Evolutionary conservation across 2,797 vertebrate species (phyloP).

Genomic region (Pangasius sanitwongsei): DNA sequence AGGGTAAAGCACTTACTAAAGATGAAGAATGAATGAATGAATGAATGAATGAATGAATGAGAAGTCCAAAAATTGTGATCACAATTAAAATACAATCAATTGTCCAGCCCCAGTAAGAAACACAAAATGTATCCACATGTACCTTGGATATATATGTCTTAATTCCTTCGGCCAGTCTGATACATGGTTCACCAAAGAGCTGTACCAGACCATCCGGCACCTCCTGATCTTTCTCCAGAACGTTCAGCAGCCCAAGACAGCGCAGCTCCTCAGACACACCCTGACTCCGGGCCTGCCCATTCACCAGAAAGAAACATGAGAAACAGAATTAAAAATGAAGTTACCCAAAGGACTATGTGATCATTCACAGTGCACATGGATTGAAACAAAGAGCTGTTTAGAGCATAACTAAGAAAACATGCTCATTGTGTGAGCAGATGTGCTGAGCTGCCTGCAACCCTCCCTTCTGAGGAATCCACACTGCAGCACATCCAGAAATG

Average conservation of each 20-base stretch:
- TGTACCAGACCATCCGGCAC: conserved; percentile 56
- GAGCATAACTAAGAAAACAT: background rate
- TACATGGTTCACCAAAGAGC: conserved; percentile 69
- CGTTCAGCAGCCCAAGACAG: conserved; percentile 69
- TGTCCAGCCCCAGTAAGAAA: background rate
- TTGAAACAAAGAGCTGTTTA: background rate
- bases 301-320: conserved; percentile 6
- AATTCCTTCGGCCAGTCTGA: conserved; percentile 73
- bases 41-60: background rate
- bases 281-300: conserved; percentile 65
- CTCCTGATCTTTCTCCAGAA: conserved; percentile 63
- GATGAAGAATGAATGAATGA: background rate
- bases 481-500: conserved; percentile 7
- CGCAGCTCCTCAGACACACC: conserved; percentile 68
- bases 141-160: conserved; percentile 73
- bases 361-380: background rate
- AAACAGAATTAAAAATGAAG: background rate
- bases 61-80: background rate
- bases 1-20: too few species aligned
- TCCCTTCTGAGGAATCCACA: background rate
- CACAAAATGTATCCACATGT: conserved; percentile 33
- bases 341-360: background rate
- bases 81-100: background rate
- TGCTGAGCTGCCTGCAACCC: background rate
- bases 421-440: background rate